Base-by-base conservation (phyloP, 1,140 invertebrate genomes). In the Drosophila pseudoobscura region DNA sequence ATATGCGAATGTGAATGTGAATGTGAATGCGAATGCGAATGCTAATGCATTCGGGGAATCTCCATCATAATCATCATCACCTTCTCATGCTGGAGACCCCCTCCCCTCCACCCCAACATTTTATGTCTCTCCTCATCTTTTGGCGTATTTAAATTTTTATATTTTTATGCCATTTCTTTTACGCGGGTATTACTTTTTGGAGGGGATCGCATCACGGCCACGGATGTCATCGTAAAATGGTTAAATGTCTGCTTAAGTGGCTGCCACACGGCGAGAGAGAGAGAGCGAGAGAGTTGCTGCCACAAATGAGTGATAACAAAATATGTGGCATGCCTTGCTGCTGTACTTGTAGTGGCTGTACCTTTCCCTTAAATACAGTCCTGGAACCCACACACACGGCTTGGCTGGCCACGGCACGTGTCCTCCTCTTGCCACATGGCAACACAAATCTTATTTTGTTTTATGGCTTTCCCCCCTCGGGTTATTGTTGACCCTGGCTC, bases 161-260 rank as follows among this genome's bases (percentile, higher is more conserved):
- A 66, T 39, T 4, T 68, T 68, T 56, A 71, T 71, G 57, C n/a
- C 74, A 60, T 77, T 80, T 58, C 69, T 78, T 80, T 74, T 62
- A 74, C 77, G 53, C 47, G 60, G n/a, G 49, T 70, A 78, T 71
- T 78, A 75, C 58, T 74, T 71, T 49, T 49, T 26, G 39, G 44
- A 17, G 63, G 56, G n/a, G 20, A 20, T n/a, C 20, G 2, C 20
- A 20, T 20, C 39, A 47, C 17, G 26, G 22, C 35, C 24, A 29
- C 55, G 43, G 73, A 56, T 70, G 66, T 69, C 66, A 69, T 77
- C 64, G 65, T 85, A 71, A 85, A 85, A 85, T 71, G 53, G 52
- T 64, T 43, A 75, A 78, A 88, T 83, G 80, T 24, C 60, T 66
- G 60, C 71, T 64, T 79, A 79, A 80, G 76, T 79, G 77, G 70